phyloP scores from a whole-genome alignment of 2,888 invertebrate genomes.

The Heliconius sara region DNA sequence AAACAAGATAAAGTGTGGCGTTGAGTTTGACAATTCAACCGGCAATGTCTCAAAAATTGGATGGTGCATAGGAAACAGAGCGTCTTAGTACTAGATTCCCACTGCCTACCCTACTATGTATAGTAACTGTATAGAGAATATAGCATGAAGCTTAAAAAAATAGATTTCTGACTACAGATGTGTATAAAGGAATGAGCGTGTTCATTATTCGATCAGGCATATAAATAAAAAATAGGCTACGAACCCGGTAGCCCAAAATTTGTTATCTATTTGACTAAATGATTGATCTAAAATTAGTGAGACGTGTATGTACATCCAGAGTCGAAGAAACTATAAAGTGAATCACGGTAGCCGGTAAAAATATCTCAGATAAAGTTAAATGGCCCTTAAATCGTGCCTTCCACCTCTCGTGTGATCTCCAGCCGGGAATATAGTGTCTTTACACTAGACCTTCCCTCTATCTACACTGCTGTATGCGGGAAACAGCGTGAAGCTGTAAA shows the following conservation, averaged over 20 bases:
- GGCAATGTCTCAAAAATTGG: background rate
- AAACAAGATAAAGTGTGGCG: too few relatives aligned
- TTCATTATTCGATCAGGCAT: background rate
- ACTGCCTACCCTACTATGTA: background rate
- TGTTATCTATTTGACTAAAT: slow-evolving; percentile 26
- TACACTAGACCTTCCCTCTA: too few relatives aligned
- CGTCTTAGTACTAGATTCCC: background rate
- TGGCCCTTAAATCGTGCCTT: slow-evolving; percentile 41
- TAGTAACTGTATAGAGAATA: background rate
- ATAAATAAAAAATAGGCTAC: background rate
- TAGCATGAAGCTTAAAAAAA: background rate
- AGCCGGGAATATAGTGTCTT: background rate
- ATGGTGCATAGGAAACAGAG: background rate
- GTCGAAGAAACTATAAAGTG: slow-evolving; percentile 44
- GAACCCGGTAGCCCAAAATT: slow-evolving; percentile 7
- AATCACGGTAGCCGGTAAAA: slow-evolving; percentile 47
- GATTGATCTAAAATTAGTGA: slow-evolving; percentile 35
- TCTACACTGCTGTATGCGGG: too few relatives aligned
- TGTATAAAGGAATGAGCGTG: background rate
- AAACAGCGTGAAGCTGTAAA: background rate
- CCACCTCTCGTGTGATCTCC: slow-evolving; percentile 38
- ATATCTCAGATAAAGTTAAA: slow-evolving; percentile 48
- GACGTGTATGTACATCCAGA: slow-evolving; percentile 29
- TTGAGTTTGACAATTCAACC: background rate
- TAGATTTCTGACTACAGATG: background rate